Evolutionary conservation across 2,888 invertebrate genomes (phyloP).

Genomic region (Hedya salicella): DNA sequence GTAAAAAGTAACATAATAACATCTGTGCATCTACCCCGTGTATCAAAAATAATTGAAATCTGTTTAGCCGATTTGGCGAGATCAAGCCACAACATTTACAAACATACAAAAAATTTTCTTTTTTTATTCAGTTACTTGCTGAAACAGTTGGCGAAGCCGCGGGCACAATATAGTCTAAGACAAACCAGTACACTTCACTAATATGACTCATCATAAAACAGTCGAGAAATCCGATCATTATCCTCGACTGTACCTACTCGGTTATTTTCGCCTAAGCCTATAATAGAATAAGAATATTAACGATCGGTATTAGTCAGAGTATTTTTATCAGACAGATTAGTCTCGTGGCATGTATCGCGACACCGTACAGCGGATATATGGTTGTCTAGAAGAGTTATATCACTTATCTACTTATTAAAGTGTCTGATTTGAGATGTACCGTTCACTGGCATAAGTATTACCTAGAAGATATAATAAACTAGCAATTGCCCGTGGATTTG

Average conservation of each 20-base stretch:
- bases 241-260: conserved; percentile 7
- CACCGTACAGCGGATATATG: conserved; percentile 7
- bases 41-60: too few relatives aligned
- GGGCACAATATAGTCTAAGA: neutral
- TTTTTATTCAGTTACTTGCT: too few relatives aligned
- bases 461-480: too few relatives aligned
- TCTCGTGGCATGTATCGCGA: conserved; percentile 4
- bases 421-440: neutral
- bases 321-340: conserved; percentile 20
- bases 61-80: too few relatives aligned
- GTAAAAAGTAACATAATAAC: too few relatives aligned
- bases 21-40: too few relatives aligned
- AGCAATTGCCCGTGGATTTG: too few relatives aligned
- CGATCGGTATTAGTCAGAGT: conserved; percentile 13
- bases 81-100: too few relatives aligned
- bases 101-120: too few relatives aligned
- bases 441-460: neutral
- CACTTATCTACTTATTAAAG: neutral
- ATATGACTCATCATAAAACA: conserved; percentile 2
- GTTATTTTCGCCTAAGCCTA: conserved; percentile 14
- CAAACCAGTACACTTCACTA: neutral
- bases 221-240: conserved; percentile 1
- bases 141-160: neutral
- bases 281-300: conserved; percentile 14
- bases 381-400: conserved; percentile 16